phyloP scores from a whole-genome alignment of 2,888 invertebrate species.

The Maniola hyperantus region DNA sequence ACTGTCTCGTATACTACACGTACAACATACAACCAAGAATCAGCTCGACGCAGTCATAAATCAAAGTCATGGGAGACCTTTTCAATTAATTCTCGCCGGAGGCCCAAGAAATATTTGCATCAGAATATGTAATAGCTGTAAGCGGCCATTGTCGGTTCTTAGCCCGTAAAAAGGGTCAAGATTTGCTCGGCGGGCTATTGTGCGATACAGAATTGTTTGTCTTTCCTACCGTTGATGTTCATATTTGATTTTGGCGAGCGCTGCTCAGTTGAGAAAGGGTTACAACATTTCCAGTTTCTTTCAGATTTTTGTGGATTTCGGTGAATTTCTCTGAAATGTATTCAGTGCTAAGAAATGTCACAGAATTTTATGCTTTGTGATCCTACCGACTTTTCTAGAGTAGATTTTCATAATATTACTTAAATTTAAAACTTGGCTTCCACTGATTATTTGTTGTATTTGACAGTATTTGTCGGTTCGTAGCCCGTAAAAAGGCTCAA shows the following conservation, averaged over 20 bases:
- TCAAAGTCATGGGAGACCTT: constrained; percentile 54
- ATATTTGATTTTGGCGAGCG: constrained; percentile 57
- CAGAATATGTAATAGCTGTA: constrained; percentile 52
- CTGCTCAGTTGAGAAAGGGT: constrained; percentile 39
- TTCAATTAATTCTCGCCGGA: constrained; percentile 57
- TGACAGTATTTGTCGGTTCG: constrained; percentile 50
- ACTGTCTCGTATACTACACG: constrained; percentile 14
- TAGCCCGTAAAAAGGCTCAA: constrained; percentile 54
- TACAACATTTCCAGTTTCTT: background rate
- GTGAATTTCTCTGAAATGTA: too few species aligned
- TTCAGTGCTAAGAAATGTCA: too few species aligned
- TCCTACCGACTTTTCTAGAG: too few species aligned
- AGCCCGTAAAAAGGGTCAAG: constrained; percentile 54
- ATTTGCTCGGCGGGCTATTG: constrained; percentile 57
- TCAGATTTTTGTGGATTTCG: background rate
- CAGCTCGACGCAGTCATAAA: constrained; percentile 45
- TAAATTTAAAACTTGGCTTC: too few species aligned
- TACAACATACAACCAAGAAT: constrained; percentile 30
- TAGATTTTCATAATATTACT: too few species aligned
- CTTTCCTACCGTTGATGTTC: constrained; percentile 61
- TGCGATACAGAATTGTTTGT: constrained; percentile 65
- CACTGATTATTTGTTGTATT: too few species aligned
- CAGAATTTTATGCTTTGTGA: too few species aligned
- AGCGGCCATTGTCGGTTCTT: constrained; percentile 48
- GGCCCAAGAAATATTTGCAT: constrained; percentile 54